Conservation (phyloP, 1,140 invertebrate species). For the Euschistus heros region DNA sequence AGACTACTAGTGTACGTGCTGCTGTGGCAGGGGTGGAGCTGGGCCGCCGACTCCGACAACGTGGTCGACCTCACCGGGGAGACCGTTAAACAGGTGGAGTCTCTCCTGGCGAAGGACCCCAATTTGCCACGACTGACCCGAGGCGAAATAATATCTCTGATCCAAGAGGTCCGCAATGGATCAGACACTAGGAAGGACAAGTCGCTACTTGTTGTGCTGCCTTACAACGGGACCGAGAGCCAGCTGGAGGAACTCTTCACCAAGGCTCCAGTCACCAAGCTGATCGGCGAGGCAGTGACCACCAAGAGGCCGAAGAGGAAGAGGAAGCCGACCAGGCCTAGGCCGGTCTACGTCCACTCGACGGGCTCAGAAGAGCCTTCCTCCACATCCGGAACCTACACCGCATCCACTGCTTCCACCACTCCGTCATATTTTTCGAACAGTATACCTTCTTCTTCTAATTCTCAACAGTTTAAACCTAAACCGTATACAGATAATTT, state of each 20-base stretch:
- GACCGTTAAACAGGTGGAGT: slow-evolving; percentile 49
- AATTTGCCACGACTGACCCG: slow-evolving; percentile 44
- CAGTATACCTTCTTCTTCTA: not conserved
- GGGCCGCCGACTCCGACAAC: not conserved
- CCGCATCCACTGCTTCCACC: not conserved
- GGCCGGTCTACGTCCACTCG: slow-evolving; percentile 28
- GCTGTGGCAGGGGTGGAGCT: not conserved
- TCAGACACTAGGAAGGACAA: not conserved
- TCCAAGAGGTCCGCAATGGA: slow-evolving; percentile 33
- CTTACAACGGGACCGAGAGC: slow-evolving; percentile 39
- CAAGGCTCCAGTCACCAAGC: slow-evolving; percentile 41
- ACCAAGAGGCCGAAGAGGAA: slow-evolving; percentile 19
- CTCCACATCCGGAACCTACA: not conserved
- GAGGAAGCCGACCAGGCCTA: slow-evolving; percentile 16
- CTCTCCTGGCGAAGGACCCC: slow-evolving; percentile 42
- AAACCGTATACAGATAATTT: slow-evolving; percentile 4
- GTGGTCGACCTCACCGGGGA: not conserved
- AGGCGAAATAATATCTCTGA: slow-evolving; percentile 45
- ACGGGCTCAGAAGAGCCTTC: slow-evolving; percentile 13
- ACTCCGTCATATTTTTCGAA: not conserved
- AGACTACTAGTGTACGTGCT: not conserved
- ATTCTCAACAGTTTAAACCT: not conserved
- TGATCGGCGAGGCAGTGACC: slow-evolving; percentile 32
- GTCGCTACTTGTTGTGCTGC: slow-evolving; percentile 43
- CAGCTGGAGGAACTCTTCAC: slow-evolving; percentile 42